Evolutionary conservation across 1,140 invertebrate species (phyloP), one percentile per base, ranked within the genome.

Genomic region (Agrypnia vestita): DNA sequence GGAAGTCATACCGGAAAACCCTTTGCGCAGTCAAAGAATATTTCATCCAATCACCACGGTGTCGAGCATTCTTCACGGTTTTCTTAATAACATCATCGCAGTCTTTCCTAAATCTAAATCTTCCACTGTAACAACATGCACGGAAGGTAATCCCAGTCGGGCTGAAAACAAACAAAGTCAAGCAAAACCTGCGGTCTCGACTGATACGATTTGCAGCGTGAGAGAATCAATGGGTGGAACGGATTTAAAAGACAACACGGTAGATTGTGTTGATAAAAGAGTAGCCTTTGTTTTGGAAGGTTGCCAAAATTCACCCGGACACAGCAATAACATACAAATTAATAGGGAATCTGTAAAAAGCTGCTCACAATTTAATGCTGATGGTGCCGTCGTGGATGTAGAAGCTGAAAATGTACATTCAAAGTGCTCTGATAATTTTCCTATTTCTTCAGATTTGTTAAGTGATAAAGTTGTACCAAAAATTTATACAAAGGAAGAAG

Each of bases 341-440:
- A 53, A 51, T 71, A 51, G 35, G 13, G 61, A 71, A 49, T 71
- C 46, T 51, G 47, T 17, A 71, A 71, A 49, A 71, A 71, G 67
- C 47, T 35, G 19, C 1, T 25, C 19, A 35, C 1, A 35, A 3
- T 35, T 35, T 35, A 35, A 35, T 35, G 25, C 25, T 35, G 1
- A 35, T 35, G 25, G 25, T 35, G 25, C 25, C 49, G 49, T 51
- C n/a, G n/a, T 15, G 49, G 49, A 15, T 13, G 49, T 51, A 13
- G 11, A 15, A 51, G n/a, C 49, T 15, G 49, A 15, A 51, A 15
- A 12, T 51, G 11, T 4, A 3, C 49, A 51, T 51, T 51, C 8
- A 51, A 12, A 51, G 49, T 13, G 49, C 49, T 51, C n/a, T 15
- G 49, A 51, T 51, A 51, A 51, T 15, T 35, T 35, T 35, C 1